Percentiles rank a stretch among this genome's conserved stretches.
Conservation (phyloP, 2,113 vertebrate genomes). For the Ciconia maguari region DNA sequence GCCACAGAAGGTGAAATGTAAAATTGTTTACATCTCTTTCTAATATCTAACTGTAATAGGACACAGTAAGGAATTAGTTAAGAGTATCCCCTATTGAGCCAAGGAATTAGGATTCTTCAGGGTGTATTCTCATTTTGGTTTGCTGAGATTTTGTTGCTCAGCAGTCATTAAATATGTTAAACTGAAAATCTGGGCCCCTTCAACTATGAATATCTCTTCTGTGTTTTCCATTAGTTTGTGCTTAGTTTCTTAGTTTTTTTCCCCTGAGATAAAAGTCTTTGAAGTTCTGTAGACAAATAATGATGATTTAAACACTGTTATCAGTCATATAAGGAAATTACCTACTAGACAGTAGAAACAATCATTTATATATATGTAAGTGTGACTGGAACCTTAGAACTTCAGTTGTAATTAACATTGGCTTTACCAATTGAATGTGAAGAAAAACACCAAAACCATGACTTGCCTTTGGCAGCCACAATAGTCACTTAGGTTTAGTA, state of each 20-base stretch:
- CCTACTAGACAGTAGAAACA: background rate
- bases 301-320: background rate
- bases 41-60: conserved; percentile 27
- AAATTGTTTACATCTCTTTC: conserved; percentile 40
- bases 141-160: conserved; percentile 31
- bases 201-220: background rate
- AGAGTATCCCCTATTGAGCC: background rate
- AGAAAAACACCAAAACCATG: background rate
- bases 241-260: background rate
- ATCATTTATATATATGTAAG: background rate
- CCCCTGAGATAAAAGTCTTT: background rate
- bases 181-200: background rate
- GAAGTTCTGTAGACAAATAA: background rate
- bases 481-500: background rate
- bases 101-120: conserved; percentile 30
- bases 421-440: background rate
- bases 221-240: background rate
- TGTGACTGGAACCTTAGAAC: background rate
- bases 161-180: conserved; percentile 56
- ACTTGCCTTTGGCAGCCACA: background rate
- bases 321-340: background rate
- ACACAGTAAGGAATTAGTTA: conserved; percentile 45
- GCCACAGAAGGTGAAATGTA: conserved; percentile 38
- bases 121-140: conserved; percentile 25
- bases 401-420: background rate